Base-by-base conservation (phyloP, 1,140 invertebrate species). In the Hydropsyche tenuis region DNA sequence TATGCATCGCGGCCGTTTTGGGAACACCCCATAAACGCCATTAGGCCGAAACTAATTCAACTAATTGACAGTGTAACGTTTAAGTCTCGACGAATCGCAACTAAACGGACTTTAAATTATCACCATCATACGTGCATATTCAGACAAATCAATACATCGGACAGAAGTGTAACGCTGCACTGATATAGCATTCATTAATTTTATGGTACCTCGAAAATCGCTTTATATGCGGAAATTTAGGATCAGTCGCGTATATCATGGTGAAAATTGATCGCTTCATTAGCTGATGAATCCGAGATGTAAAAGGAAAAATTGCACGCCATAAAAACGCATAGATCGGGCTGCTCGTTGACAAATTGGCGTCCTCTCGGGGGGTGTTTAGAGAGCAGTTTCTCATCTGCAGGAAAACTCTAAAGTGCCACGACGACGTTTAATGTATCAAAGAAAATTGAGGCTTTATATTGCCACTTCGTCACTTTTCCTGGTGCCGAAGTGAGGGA, bases 311-410 rank as follows among this genome's bases (percentile, higher is more conserved):
- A 53, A 53, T 18, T n/a, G 16, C 9, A 14, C 14, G 48, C 48
- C 20, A 53, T 53, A 53, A 53, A 53, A 53, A 9, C n/a, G 6
- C n/a, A 53, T n/a, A 51, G 46, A 30, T 63, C n/a, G n/a, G n/a
- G n/a, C n/a, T n/a, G n/a, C n/a, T n/a, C 60, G 60, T 63, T 63
- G 60, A 63, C 60, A 63, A 63, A 63, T 63, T 63, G 25, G 12
- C 16, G 16, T 25, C 60, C 60, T 27, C 48, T 53, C 48, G 48
- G 48, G 48, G 48, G 48, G 48, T 9, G 20, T 18, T 18, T 53
- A 14, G 48, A 20, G 48, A 53, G 48, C 48, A 53, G 20, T 53
- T 53, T 53, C 48, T 53, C 48, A 53, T 53, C 20, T 53, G 48
- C 20, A 16, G 18, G 20, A 53, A 20, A 53, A 53, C 30, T 37